phyloP scores from a whole-genome alignment of 2,113 vertebrate genomes.

The Chloropsis cyanopogon region DNA sequence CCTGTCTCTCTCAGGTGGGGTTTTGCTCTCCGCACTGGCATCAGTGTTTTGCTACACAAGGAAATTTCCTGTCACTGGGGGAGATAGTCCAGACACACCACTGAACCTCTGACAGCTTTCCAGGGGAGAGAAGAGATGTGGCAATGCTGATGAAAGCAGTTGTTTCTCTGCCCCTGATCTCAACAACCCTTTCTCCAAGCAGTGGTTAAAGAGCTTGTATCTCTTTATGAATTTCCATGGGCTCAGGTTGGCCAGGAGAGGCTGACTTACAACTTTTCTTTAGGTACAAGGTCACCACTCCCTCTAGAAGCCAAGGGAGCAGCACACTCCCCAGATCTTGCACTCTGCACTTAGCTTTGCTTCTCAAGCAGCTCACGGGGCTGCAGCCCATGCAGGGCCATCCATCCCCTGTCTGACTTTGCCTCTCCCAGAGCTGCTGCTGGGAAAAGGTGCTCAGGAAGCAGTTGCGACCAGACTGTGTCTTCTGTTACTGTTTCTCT shows the following conservation, averaged over 20 bases:
- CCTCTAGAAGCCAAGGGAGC: neutral
- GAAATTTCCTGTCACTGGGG: neutral
- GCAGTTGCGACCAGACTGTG: neutral
- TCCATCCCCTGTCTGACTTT: neutral
- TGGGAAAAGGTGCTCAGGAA: neutral
- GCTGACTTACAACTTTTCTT: neutral
- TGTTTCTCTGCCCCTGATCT: neutral
- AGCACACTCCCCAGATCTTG: neutral
- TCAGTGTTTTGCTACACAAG: neutral
- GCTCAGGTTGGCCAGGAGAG: neutral
- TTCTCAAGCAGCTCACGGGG: neutral
- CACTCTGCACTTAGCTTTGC: neutral
- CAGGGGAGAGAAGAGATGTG: neutral
- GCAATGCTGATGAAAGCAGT: neutral
- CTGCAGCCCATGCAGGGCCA: neutral
- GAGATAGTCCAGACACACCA: neutral
- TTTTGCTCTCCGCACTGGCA: neutral
- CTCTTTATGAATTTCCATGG: fast-evolving
- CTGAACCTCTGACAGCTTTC: neutral
- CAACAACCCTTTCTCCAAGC: neutral
- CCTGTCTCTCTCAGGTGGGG: neutral
- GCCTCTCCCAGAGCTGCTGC: neutral
- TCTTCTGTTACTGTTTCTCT: neutral
- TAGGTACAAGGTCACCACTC: neutral
- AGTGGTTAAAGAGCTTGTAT: neutral